Evolutionary conservation across 2,888 invertebrate species (phyloP), one percentile per base, ranked within the genome.

Genomic region (Aphodius granarius): DNA sequence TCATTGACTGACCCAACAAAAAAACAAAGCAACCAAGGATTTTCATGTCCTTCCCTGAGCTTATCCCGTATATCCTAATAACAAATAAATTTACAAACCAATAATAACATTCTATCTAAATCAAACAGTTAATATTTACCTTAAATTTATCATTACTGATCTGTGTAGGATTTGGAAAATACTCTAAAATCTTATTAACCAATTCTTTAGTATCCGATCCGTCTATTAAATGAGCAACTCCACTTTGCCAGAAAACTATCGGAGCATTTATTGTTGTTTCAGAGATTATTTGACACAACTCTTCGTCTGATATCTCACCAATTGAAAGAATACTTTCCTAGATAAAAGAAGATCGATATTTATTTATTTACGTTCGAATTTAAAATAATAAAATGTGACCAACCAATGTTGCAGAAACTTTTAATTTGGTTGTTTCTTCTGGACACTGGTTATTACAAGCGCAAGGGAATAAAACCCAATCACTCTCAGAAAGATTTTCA

Each of bases 371-470:
- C 1, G 2, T 43, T 43, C 13, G 6, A 43, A 0, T 43, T 43
- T 13, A 3, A 43, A 43, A 3, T 18, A 15, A 63, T 18, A 15
- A 63, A 74, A 68, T 75, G 64, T 13, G 80, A 87, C 90, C 89
- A 87, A 94, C 95, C 89, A 96, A 89, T 86, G 92, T 92, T 72
- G 92, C 92, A 71, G 94, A 92, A 62, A 95, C 87, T 86, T 94
- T 94, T 2, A 89, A 87, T 63, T 90, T 86, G 1, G 89, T 89
- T 80, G 89, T 88, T 13, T 86, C 86, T 70, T 90, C 89, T 15
- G 92, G 86, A 81, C 91, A 91, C 16, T 89, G 88, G 76, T 89
- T 89, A 63, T 90, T 85, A 17, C 90, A 89, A 84, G 82, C 88
- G 88, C 89, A 93, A 83, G 87, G 90, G 81, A 90, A 89, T 76